Evolutionary conservation across 2,888 invertebrate genomes (phyloP), one percentile per base, ranked within the genome.

Genomic region (Oasisia sp.): DNA sequence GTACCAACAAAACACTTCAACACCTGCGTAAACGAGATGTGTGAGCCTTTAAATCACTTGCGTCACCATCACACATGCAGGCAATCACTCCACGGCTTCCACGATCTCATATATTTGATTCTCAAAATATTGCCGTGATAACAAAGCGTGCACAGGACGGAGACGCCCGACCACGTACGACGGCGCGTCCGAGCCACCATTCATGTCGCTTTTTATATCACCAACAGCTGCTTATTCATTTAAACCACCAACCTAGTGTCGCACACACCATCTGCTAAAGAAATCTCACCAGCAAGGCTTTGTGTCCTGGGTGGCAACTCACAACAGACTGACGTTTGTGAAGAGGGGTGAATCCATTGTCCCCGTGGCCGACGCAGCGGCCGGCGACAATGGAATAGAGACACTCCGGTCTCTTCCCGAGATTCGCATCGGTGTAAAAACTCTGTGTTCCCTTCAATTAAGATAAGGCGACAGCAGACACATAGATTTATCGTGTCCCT

Each of bases 341-440:
- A 74, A 74, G 74, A 50, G 74, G 74, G 74, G 74, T 74, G 74
- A 74, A 74, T 74, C 74, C 74, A 74, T 74, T 74, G 74, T 74
- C 74, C 74, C 74, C 74, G 5, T 27, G 7, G 27, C 74, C 14
- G 74, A 7, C 19, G 74, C 74, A 74, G 27, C 74, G 27, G 74
- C 74, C 74, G n/a, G 7, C n/a, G 27, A 74, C 27, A 74, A 74
- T 74, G 74, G 74, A 74, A 74, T 19, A 74, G 74, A 74, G 74
- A 74, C 74, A 74, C 74, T 74, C 74, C 7, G 56, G 27, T 74
- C 7, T 27, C n/a, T 74, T 74, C 74, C 74, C 19, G 27, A 27
- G 74, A 74, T 74, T 27, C 74, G 7, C 74, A 74, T 74, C 74
- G 27, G 74, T n/a, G 27, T 74, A 74, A 74, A 74, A 74, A 74